Percentiles rank a stretch among this genome's conserved stretches.
Evolutionary conservation across 1,140 invertebrate genomes (phyloP).

Genomic region (Saccostrea glomerata): DNA sequence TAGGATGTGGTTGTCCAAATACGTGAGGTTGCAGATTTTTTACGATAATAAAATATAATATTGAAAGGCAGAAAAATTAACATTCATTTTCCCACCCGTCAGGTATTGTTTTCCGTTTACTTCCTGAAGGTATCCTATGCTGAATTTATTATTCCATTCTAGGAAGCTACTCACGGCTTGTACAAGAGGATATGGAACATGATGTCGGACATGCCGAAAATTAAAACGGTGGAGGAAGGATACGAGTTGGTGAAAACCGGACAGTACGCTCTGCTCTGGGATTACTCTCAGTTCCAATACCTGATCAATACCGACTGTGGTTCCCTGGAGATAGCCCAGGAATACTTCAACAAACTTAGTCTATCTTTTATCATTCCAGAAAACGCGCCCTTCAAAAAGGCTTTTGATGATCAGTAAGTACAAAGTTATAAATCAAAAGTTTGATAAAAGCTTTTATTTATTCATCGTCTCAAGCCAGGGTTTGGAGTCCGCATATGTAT

Average conservation of each 20-base stretch:
- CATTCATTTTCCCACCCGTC: background rate
- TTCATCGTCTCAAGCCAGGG: too few relatives aligned
- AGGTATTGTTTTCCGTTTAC: background rate
- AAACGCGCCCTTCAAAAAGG: slow-evolving; percentile 60
- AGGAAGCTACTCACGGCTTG: slow-evolving; percentile 62
- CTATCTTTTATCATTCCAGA: slow-evolving; percentile 66
- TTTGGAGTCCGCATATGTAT: too few relatives aligned
- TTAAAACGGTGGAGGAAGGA: slow-evolving; percentile 57
- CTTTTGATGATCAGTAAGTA: slow-evolving; percentile 65
- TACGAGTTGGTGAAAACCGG: slow-evolving; percentile 51
- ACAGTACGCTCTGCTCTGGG: slow-evolving; percentile 51
- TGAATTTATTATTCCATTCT: background rate
- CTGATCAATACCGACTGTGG: slow-evolving; percentile 61
- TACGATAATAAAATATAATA: too few relatives aligned
- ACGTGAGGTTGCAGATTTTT: too few relatives aligned
- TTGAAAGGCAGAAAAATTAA: background rate
- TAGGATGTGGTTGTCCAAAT: too few relatives aligned
- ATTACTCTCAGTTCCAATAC: slow-evolving; percentile 65
- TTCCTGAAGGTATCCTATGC: too few relatives aligned
- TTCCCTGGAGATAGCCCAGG: slow-evolving; percentile 61
- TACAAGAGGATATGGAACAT: slow-evolving; percentile 62
- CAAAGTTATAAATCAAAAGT: too few relatives aligned
- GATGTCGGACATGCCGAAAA: slow-evolving; percentile 58
- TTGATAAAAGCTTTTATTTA: too few relatives aligned
- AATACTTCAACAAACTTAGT: slow-evolving; percentile 67